Percentiles rank a stretch among this genome's conserved stretches.
Evolutionary conservation across 2,888 invertebrate species (phyloP).

Genomic region (Alitta virens): DNA sequence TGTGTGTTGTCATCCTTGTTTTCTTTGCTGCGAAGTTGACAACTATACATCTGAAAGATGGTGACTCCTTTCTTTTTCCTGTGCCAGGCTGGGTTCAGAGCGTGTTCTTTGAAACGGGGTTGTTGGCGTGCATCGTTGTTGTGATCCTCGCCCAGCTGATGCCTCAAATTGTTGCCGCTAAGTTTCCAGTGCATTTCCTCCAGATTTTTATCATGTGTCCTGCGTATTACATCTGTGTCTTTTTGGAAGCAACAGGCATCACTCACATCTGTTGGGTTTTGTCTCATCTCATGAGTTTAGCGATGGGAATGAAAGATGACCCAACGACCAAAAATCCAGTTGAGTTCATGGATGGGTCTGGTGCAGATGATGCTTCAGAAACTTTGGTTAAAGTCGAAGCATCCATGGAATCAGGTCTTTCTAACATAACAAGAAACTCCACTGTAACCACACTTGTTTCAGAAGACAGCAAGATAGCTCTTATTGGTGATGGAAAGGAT

Average conservation of each 20-base stretch:
- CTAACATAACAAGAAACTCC: not conserved
- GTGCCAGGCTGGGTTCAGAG: slow-evolving; percentile 18
- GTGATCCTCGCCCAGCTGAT: slow-evolving; percentile 28
- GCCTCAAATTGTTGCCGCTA: slow-evolving; percentile 27
- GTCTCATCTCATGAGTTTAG: slow-evolving; percentile 2
- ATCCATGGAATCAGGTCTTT: not conserved
- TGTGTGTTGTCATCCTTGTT: slow-evolving; percentile 24
- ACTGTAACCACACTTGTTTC: not conserved
- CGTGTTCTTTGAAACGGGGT: slow-evolving; percentile 22
- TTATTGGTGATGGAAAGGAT: not conserved
- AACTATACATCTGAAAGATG: slow-evolving; percentile 18
- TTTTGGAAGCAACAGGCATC: slow-evolving; percentile 23
- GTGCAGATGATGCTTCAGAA: not conserved
- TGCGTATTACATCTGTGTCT: slow-evolving; percentile 23
- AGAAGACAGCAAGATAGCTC: not conserved
- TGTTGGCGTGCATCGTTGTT: slow-evolving; percentile 23
- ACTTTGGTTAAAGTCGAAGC: not conserved
- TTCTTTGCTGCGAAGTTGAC: slow-evolving; percentile 27
- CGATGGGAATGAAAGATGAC: slow-evolving; percentile 21
- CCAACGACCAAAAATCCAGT: slow-evolving; percentile 8
- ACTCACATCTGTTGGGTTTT: slow-evolving; percentile 26
- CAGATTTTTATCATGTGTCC: slow-evolving; percentile 25
- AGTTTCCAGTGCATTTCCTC: slow-evolving; percentile 27
- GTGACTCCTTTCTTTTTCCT: slow-evolving; percentile 22
- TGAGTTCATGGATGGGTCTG: not conserved